Base-by-base conservation (phyloP, 1,140 invertebrate genomes). In the Drosophila dunni region DNA sequence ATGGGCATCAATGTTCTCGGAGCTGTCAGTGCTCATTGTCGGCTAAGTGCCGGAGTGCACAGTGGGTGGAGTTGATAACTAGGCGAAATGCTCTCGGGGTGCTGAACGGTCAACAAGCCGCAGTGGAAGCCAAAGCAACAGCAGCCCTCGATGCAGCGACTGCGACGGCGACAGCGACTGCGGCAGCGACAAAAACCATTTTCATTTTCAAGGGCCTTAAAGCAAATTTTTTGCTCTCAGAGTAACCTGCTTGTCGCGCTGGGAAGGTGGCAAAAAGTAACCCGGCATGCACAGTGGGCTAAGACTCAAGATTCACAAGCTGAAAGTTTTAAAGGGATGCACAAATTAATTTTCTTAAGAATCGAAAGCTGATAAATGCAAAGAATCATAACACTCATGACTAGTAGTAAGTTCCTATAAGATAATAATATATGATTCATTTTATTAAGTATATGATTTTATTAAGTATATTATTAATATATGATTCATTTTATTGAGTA, bases 11-110 rank as follows among this genome's bases (percentile, higher is more conserved):
- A 65, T 15, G 53, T 63, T 63, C 58, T 56, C 57, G 40, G 44
- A 63, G 75, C 84, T 90, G 84, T 89, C 83, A 89, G 73, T 83
- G 80, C 83, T 89, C 83, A 88, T 88, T 88, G 83, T 88, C 83
- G 74, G 77, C 84, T 83, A 89, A 89, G 83, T 89, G 83, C 70
- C 63, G 69, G 60, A 42, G 11, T 42, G 57, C 71, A 73, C 40
- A 36, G 48, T 33, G 64, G 63, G 63, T 38, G 63, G 64, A 20
- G 63, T 33, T 67, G 70, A 24, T 54, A 17, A 48, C 24, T 34
- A 36, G 33, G 63, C 10, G 38, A 24, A 15, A 11, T 2, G 42
- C 33, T 42, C 17, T 15, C 38, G 45, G 61, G 15, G 33, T 58
- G 38, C 17, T n/a, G 48, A 48, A 36, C 48, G 58, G 50, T 58